Base-by-base conservation (phyloP, 2,888 invertebrate genomes). In the Vanessa cardui region DNA sequence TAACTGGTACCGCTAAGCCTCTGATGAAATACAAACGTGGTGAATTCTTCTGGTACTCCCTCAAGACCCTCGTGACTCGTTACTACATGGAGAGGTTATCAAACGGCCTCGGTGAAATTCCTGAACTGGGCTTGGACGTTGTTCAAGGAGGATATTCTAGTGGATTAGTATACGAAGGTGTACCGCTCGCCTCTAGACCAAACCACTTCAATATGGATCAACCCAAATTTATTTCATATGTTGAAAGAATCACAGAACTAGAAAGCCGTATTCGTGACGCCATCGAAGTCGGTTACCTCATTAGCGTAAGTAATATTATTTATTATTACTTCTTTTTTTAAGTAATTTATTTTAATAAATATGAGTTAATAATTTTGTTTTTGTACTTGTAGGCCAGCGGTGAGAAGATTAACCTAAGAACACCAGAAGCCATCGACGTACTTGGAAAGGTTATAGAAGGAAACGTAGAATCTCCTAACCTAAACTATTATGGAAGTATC, bases 41-140 rank as follows among this genome's bases (percentile, higher is more conserved):
- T 63, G 95, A 95, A 85, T 85, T 89, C 68, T 95, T 93, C 86
- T 94, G 95, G 83, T 95, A 93, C 83, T 82, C 93, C 70, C 94
- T 96, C 78, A 95, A 95, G 78, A 95, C 96, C 84, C 77, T 96
- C 16, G 76, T 96, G 73, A 93, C 95, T 70, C 95, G 95, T 73
- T 97, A 96, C 86, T 95, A 96, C 80, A 91, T 96, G 88, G 96
- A 96, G 83, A 95, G 96, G 83, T 87, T 96, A 65, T 94, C 96
- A 12, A 94, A 95, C 79, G 95, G 94, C 70, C 90, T 95, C 60
- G 94, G 94, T n/a, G 95, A 95, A 72, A 94, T 96, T 72, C 90
- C 94, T 39, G 89, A 93, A 12, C 90, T 95, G 69, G 90, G 94
- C 39, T 92, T 92, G 78, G 87, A 93, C 70, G 81, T 92, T 60